These are phyloP conservation scores for Laothoe populi DNA, from an alignment of 2,888 invertebrate species.

Conservation along the genomic window DNA sequence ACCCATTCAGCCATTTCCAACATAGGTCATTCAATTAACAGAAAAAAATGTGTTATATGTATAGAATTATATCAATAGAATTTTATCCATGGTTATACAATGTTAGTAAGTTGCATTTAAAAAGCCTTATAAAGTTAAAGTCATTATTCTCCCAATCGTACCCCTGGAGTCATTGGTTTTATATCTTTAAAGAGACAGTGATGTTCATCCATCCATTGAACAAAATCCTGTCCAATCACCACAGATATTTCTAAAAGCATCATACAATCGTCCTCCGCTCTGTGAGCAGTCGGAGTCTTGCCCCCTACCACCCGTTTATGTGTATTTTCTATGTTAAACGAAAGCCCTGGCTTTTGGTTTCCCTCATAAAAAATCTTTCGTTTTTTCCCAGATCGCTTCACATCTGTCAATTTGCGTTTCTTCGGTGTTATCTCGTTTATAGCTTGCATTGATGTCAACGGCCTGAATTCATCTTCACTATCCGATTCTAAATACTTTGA, in stretches of 20 bases:
- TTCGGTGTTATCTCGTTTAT: slow-evolving; percentile 60
- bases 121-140: background rate
- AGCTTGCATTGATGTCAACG: slow-evolving; percentile 40
- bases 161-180: slow-evolving; percentile 64
- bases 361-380: slow-evolving; percentile 56
- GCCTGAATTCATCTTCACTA: background rate
- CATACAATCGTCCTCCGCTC: slow-evolving; percentile 88
- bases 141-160: slow-evolving; percentile 30
- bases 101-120: too few species aligned
- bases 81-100: too few species aligned
- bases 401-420: background rate
- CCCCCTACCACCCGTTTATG: slow-evolving; percentile 82
- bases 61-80: too few species aligned
- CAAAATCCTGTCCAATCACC: slow-evolving; percentile 81
- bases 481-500: background rate
- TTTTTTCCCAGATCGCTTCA: background rate
- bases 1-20: too few species aligned
- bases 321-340: slow-evolving; percentile 83
- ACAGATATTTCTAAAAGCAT: slow-evolving; percentile 86
- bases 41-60: too few species aligned
- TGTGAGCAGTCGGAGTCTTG: slow-evolving; percentile 78
- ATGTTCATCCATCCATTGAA: slow-evolving; percentile 79
- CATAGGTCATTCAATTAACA: too few species aligned
- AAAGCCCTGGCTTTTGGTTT: slow-evolving; percentile 49
- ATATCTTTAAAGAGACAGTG: slow-evolving; percentile 56